These are phyloP conservation scores for Watsonalla binaria DNA, from an alignment of 2,888 invertebrate species.

Conservation along the genomic window DNA sequence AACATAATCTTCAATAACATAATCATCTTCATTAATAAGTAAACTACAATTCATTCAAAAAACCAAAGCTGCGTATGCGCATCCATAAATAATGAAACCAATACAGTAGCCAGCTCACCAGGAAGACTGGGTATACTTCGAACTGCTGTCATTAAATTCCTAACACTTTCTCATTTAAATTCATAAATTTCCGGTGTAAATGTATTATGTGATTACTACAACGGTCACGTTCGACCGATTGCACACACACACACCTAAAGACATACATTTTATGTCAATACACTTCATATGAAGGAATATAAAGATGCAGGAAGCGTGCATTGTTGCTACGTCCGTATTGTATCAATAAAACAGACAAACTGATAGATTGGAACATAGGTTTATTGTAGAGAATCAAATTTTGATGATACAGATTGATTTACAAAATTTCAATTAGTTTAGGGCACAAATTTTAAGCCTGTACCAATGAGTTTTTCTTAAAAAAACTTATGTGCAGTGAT, in stretches of 20 bases:
- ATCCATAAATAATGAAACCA: conserved; percentile 51
- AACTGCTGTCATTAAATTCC: conserved; percentile 71
- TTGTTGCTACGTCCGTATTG: neutral
- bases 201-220: conserved; percentile 53
- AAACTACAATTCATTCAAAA: conserved; percentile 10
- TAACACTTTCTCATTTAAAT: conserved; percentile 78
- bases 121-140: conserved; percentile 55
- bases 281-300: conserved; percentile 4
- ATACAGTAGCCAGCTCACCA: conserved; percentile 22
- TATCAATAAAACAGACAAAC: too few relatives aligned
- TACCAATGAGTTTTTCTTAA: too few relatives aligned
- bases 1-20: conserved; percentile 15
- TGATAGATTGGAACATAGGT: neutral
- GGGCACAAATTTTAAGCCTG: too few relatives aligned
- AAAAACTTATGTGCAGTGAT: too few relatives aligned
- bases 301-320: conserved; percentile 1
- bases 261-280: conserved; percentile 39
- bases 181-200: conserved; percentile 77
- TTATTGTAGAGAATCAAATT: neutral
- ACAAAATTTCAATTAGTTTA: too few relatives aligned
- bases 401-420: neutral
- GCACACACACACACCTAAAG: conserved; percentile 56
- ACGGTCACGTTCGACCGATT: conserved; percentile 68
- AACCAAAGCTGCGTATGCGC: conserved; percentile 31
- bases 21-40: conserved; percentile 34